These are phyloP conservation scores for Papilio machaon DNA, from an alignment of 1,140 invertebrate species.

Conservation along the genomic window DNA sequence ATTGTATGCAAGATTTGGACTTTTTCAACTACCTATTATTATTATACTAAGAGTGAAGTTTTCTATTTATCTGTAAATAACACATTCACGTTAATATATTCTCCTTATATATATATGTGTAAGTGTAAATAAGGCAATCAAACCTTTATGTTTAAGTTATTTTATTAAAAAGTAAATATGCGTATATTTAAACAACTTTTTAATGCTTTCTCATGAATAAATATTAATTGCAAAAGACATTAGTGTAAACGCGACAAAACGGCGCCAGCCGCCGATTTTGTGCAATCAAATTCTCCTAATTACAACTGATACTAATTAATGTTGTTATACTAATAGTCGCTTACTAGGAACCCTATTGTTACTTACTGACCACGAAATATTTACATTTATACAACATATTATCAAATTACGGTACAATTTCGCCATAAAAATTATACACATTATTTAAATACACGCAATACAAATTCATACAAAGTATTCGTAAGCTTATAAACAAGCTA, in stretches of 20 bases:
- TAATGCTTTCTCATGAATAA: constrained; percentile 6
- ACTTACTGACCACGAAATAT: constrained; percentile 1
- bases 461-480: no score
- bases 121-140: no score
- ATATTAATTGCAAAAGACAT: not conserved
- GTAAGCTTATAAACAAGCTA: no score
- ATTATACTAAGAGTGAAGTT: no score
- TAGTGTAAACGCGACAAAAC: constrained; percentile 11
- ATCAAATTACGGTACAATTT: constrained; percentile 4
- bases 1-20: no score
- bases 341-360: constrained; percentile 14
- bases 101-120: no score
- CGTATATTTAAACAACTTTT: not conserved
- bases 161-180: not conserved
- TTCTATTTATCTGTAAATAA: no score
- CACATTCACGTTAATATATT: no score
- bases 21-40: no score
- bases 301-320: constrained; percentile 6
- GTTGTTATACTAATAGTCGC: not conserved
- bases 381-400: constrained; percentile 5
- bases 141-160: not conserved
- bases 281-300: not conserved
- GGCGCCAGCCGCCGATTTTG: not conserved
- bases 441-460: not conserved
- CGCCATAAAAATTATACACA: not conserved